phyloP scores from a whole-genome alignment of 1,140 invertebrate genomes.

The Globodera ellingtonae region DNA sequence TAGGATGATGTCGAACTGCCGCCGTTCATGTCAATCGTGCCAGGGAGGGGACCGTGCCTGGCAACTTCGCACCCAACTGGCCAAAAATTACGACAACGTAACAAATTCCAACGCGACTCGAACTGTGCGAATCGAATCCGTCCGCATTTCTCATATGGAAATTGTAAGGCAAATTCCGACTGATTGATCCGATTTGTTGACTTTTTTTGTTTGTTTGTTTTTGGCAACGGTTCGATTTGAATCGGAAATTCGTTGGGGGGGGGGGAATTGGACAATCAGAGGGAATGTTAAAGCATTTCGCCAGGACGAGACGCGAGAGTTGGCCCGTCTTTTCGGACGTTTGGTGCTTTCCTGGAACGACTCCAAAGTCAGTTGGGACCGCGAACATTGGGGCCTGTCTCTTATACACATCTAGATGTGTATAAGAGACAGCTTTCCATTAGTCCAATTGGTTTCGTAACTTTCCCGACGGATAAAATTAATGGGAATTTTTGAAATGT shows the following conservation, averaged over 20 bases:
- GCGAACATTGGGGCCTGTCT: slow-evolving; percentile 63
- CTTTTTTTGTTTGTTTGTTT: too few species aligned
- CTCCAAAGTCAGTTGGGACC: slow-evolving; percentile 60
- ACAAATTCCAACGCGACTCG: slow-evolving; percentile 48
- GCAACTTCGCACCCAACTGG: slow-evolving; percentile 57
- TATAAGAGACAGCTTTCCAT: too few species aligned
- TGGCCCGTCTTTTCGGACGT: slow-evolving; percentile 49
- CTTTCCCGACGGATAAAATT: too few species aligned
- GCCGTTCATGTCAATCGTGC: slow-evolving; percentile 63
- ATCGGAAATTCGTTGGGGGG: too few species aligned
- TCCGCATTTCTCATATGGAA: slow-evolving; percentile 61
- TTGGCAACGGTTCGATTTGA: neutral
- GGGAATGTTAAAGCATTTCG: neutral
- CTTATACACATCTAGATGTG: too few species aligned
- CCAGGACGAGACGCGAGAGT: slow-evolving; percentile 36
- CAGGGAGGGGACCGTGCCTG: slow-evolving; percentile 64
- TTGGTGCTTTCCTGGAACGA: slow-evolving; percentile 64
- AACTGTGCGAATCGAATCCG: slow-evolving; percentile 55
- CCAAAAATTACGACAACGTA: slow-evolving; percentile 60
- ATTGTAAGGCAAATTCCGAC: slow-evolving; percentile 36
- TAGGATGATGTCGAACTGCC: slow-evolving; percentile 64
- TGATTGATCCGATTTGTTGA: neutral
- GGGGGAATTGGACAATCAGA: too few species aligned
- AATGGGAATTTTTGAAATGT: neutral
- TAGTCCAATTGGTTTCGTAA: neutral